Evolutionary conservation across 2,797 vertebrate genomes (phyloP).

Genomic region (Diglossa cyanea): DNA sequence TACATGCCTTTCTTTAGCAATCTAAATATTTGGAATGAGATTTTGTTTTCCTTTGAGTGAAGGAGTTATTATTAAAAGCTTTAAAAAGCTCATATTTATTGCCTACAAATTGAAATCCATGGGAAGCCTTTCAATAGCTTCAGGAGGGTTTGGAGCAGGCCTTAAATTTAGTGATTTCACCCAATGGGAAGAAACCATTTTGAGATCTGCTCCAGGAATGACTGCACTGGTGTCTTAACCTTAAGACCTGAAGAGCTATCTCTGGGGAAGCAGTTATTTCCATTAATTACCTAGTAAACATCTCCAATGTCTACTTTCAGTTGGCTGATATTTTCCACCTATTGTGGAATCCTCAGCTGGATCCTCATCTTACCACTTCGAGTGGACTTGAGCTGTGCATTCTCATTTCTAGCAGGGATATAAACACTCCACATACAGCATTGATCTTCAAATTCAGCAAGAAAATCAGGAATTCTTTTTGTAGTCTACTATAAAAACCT

Average conservation of each 20-base stretch:
- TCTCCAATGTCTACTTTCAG: not conserved
- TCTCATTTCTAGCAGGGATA: not conserved
- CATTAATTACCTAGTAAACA: not conserved
- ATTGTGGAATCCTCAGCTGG: not conserved
- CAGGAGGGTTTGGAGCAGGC: not conserved
- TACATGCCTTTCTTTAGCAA: constrained; percentile 21
- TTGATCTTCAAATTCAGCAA: not conserved
- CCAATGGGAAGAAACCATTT: not conserved
- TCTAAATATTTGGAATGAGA: constrained; percentile 36
- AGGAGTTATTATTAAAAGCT: constrained; percentile 15
- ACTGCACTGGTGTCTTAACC: not conserved
- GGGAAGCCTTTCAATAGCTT: not conserved
- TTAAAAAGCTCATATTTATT: not conserved
- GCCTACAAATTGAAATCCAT: not conserved
- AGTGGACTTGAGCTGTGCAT: not conserved
- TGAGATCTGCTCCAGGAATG: not conserved
- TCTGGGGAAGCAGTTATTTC: not conserved
- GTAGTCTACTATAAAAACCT: not conserved
- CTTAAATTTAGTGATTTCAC: not conserved
- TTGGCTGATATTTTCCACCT: not conserved
- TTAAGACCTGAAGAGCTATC: not conserved
- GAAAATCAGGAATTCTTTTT: not conserved
- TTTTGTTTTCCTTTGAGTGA: not conserved
- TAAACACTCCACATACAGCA: not conserved
- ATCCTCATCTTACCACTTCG: not conserved